Base-by-base conservation (phyloP, 1,140 invertebrate genomes). In the Chelonus insularis region DNA sequence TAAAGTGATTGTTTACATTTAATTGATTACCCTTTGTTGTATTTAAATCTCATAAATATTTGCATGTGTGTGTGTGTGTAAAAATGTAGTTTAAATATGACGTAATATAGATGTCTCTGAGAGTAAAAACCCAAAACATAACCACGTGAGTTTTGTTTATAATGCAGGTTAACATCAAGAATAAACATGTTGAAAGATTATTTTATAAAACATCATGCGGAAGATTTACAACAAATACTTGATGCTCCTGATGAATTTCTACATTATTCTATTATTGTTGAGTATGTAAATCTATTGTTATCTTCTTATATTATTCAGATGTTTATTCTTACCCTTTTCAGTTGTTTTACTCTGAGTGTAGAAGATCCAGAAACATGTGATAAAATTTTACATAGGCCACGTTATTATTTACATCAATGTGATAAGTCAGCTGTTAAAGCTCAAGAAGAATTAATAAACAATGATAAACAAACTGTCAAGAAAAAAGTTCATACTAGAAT, bases 371-470 rank as follows among this genome's bases (percentile, higher is more conserved):
- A 59, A 54, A 51, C 50, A 52, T 63, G 18, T 41, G 16, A 3
- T 56, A 23, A 32, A 41, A 16, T 8, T 11, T 51, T 43, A 34
- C 11, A 37, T 39, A 57, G n/a, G 9, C 34, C 8, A 50, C 16
- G 9, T 60, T 7, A 12, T 59, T 43, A 36, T 37, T 54, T 29
- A 21, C 7, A 1, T 29, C 56, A 84, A 9, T 89, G 88, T 73
- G 85, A 92, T 72, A 70, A 81, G 57, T 86, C 86, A 59, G 82
- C 87, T 11, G 70, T 87, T 14, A 75, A 81, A 67, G 87, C 85
- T 18, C 87, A 91, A 71, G 77, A 84, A 71, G 69, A 79, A 60
- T 69, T 91, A n/a, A 71, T 81, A 52, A 76, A 83, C 59, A 63
- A 75, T 51, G 61, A 77, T 4, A 25, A 8, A 18, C 76, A 83